Evolutionary conservation across 2,888 invertebrate genomes (phyloP), one percentile per base, ranked within the genome.

Genomic region (Agrilus biguttatus): DNA sequence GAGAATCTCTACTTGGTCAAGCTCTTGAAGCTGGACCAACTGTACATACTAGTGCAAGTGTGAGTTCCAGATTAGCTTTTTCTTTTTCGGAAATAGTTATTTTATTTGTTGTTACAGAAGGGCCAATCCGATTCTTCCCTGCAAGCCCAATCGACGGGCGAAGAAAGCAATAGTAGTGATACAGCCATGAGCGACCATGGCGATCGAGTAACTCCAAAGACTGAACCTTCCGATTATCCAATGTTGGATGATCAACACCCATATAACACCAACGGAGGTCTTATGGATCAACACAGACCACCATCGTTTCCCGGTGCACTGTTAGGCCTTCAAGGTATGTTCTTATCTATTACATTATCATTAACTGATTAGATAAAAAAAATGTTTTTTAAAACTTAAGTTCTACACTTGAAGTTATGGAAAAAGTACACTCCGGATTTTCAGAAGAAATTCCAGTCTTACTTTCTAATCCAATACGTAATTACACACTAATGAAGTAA

Each of bases 151-250:
- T 80, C 80, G 49, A 78, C 83, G 36, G 85, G 86, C 38, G 88
- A 88, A 60, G 87, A 88, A 55, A 87, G 86, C 49, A 80, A 79
- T 60, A 86, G 87, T 48, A 85, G 86, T 55, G 88, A 87, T 58
- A 84, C 83, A 43, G 85, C 83, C 49, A 75, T 83, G 48, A 85
- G 85, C 56, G 75, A 75, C 55, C 70, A 74, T 49, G 80, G 78
- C 63, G 72, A 72, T 36, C 77, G 79, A 54, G 73, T 77, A 49
- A 74, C 74, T 47, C 80, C 82, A 53, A 83, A 83, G 66, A 78
- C 81, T 57, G 84, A 84, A 62, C 81, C 82, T 1, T 70, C 76
- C 48, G 83, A 83, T 59, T 80, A 79, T 61, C 73, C 75, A 57
- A 63, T 69, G 54, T 60, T 72, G 54, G 80, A 80, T 58, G 80